Evolutionary conservation across 2,888 invertebrate species (phyloP).

Genomic region (Villa cingulata): DNA sequence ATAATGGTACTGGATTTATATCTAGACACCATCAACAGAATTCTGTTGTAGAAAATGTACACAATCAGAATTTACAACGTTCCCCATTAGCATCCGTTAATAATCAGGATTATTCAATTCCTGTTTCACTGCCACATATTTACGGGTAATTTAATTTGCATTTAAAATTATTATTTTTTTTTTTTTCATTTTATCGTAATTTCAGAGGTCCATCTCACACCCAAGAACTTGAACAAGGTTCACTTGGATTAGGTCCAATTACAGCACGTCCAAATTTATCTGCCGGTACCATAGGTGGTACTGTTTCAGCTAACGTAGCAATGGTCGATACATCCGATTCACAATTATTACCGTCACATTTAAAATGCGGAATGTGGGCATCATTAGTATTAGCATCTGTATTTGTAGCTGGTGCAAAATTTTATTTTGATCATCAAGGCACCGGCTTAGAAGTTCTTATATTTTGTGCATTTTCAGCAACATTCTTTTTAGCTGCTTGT

Average conservation of each 20-base stretch:
- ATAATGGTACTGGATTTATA: constrained; percentile 3
- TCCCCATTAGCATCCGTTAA: constrained; percentile 6
- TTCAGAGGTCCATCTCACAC: constrained; percentile 18
- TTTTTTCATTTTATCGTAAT: constrained; percentile 5
- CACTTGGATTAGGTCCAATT: constrained; percentile 17
- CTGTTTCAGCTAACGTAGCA: not conserved
- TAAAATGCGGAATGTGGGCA: constrained; percentile 58
- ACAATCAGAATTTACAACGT: constrained; percentile 14
- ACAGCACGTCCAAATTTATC: constrained; percentile 14
- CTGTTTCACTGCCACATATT: constrained; percentile 20
- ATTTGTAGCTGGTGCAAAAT: constrained; percentile 56
- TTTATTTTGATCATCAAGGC: constrained; percentile 54
- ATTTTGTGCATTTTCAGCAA: constrained; percentile 48
- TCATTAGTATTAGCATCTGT: constrained; percentile 55
- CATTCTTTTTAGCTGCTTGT: constrained; percentile 49
- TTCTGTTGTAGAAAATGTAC: constrained; percentile 14
- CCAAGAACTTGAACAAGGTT: constrained; percentile 18
- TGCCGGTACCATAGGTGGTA: constrained; percentile 8
- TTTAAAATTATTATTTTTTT: not conserved
- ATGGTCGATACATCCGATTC: constrained; percentile 11
- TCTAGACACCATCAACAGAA: constrained; percentile 1
- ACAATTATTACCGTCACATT: constrained; percentile 43
- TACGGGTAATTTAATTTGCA: constrained; percentile 15
- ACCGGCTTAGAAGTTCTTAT: constrained; percentile 47
- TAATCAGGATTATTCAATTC: constrained; percentile 14